Evolutionary conservation across 2,113 vertebrate genomes (phyloP).

Genomic region (Fulica atra): DNA sequence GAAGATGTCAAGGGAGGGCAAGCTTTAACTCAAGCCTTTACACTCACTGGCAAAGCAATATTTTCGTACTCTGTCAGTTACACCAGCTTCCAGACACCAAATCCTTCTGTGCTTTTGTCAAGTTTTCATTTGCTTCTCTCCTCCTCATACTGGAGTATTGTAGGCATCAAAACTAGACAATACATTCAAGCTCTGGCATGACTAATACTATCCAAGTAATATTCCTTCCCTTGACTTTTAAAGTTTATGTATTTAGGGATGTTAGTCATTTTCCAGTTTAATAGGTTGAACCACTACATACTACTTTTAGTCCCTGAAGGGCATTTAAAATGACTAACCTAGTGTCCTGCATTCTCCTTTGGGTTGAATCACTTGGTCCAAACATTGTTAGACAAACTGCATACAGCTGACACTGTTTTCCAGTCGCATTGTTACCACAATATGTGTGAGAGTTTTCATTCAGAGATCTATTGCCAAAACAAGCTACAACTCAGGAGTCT

Average conservation of each 20-base stretch:
- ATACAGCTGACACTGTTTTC: neutral
- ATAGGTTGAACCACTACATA: neutral
- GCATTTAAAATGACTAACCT: neutral
- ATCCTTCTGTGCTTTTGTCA: neutral
- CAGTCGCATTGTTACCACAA: neutral
- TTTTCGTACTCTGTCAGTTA: neutral
- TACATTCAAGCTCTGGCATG: neutral
- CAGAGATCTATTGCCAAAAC: neutral
- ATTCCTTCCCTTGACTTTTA: neutral
- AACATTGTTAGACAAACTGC: neutral
- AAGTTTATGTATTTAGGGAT: neutral
- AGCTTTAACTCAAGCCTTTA: neutral
- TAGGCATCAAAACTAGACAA: neutral
- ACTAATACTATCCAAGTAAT: neutral
- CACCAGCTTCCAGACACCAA: neutral
- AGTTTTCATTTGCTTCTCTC: neutral
- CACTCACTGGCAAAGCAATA: neutral
- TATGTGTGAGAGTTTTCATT: neutral
- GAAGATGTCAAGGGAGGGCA: neutral
- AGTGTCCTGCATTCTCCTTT: neutral
- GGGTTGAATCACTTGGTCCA: neutral
- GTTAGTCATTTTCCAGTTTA: neutral
- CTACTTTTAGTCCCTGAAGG: neutral
- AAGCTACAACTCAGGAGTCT: neutral
- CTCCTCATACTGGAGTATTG: neutral